Percentiles rank a stretch among this genome's conserved stretches.
phyloP scores from a whole-genome alignment of 2,113 vertebrate genomes.

The Regulus satrapa region DNA sequence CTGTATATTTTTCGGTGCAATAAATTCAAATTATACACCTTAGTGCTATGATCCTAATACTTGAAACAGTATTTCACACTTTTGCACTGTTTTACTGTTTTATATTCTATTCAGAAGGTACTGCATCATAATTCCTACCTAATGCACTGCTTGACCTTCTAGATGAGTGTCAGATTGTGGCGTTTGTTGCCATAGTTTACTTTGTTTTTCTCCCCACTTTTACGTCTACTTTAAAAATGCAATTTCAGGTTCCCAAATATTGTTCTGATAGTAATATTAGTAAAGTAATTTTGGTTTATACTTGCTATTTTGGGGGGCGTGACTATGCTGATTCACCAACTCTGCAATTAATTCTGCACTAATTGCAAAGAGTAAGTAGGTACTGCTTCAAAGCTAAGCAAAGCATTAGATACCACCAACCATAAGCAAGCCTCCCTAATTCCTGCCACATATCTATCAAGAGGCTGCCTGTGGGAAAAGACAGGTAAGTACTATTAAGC shows the following conservation, averaged over 20 bases:
- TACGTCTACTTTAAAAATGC: background rate
- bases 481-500: background rate
- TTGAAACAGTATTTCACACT: background rate
- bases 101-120: background rate
- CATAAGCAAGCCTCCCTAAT: background rate
- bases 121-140: background rate
- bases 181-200: background rate
- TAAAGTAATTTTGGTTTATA: background rate
- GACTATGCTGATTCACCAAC: background rate
- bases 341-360: background rate
- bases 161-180: background rate
- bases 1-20: background rate
- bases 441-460: background rate
- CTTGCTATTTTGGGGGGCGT: background rate
- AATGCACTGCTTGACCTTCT: background rate
- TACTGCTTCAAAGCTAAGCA: background rate
- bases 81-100: background rate
- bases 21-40: constrained; percentile 21
- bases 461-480: background rate
- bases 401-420: background rate
- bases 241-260: background rate
- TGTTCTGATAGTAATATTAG: background rate
- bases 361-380: background rate
- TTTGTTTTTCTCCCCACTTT: background rate
- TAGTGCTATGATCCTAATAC: background rate